A percentile compares a stretch with the other conserved stretches of the same genome.
Evolutionary conservation across 2,113 vertebrate species (phyloP).

Genomic region (Trogon melanurus): DNA sequence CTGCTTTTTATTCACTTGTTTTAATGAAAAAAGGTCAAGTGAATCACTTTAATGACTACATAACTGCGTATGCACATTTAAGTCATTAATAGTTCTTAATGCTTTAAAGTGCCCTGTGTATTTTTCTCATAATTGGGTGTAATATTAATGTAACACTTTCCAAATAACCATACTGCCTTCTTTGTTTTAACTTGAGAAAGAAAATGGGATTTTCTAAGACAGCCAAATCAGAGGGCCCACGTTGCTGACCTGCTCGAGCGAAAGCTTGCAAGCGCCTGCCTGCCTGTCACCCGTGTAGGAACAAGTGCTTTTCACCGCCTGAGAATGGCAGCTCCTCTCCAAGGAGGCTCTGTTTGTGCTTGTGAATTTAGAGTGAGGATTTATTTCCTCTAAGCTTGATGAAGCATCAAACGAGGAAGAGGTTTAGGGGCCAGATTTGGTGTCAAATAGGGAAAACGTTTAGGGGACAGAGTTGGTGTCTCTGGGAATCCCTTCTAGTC

Average conservation of each 20-base stretch:
- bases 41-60: not conserved
- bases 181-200: not conserved
- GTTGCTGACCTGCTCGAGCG: not conserved
- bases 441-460: not conserved
- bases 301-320: not conserved
- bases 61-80: not conserved
- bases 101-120: not conserved
- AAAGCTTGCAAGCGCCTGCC: fast-evolving
- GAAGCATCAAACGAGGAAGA: not conserved
- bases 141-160: not conserved
- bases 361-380: not conserved
- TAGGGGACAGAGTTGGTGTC: not conserved
- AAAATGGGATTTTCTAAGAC: not conserved
- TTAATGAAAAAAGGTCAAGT: not conserved
- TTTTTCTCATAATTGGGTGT: not conserved
- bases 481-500: not conserved
- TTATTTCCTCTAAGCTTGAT: not conserved
- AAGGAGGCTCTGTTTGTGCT: not conserved
- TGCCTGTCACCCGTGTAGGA: not conserved
- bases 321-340: not conserved
- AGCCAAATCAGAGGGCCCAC: fast-evolving
- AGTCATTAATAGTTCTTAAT: not conserved
- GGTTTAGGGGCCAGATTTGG: not conserved
- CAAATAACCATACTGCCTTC: not conserved
- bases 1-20: not conserved